phyloP scores from a whole-genome alignment of 2,797 vertebrate species.

The Spatula clypeata region DNA sequence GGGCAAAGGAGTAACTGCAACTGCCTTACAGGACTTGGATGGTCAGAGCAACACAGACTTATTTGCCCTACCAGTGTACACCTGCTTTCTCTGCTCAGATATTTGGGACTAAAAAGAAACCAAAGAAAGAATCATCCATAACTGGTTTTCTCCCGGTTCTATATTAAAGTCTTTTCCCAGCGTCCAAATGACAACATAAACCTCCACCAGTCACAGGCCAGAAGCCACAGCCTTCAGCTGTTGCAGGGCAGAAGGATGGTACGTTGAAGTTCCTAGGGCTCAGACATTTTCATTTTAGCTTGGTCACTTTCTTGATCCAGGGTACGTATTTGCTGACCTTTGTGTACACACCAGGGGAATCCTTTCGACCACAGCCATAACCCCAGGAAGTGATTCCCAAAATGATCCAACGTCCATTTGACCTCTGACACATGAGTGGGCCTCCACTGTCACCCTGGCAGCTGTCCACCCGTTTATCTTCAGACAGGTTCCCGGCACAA shows the following conservation, averaged over 20 bases:
- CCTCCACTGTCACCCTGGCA: constrained; percentile 94
- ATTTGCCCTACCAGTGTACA: not conserved
- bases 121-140: not conserved
- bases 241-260: not conserved
- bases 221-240: not conserved
- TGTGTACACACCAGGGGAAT: constrained; percentile 91
- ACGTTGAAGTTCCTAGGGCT: not conserved
- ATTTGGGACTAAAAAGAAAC: constrained; percentile 11
- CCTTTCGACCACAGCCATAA: constrained; percentile 89
- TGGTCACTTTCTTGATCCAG: constrained; percentile 89
- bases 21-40: not conserved
- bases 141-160: not conserved
- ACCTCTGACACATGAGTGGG: constrained; percentile 89
- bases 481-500: constrained; percentile 90
- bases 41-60: not conserved
- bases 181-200: not conserved
- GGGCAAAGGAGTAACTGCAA: not conserved
- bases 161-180: not conserved
- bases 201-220: not conserved
- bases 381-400: constrained; percentile 93
- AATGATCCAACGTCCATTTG: constrained; percentile 89
- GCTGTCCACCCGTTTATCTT: constrained; percentile 89
- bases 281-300: constrained; percentile 60
- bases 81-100: constrained; percentile 26
- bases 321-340: constrained; percentile 89